Conservation (phyloP, 2,888 invertebrate genomes). For the Drosophila nigricruria region DNA sequence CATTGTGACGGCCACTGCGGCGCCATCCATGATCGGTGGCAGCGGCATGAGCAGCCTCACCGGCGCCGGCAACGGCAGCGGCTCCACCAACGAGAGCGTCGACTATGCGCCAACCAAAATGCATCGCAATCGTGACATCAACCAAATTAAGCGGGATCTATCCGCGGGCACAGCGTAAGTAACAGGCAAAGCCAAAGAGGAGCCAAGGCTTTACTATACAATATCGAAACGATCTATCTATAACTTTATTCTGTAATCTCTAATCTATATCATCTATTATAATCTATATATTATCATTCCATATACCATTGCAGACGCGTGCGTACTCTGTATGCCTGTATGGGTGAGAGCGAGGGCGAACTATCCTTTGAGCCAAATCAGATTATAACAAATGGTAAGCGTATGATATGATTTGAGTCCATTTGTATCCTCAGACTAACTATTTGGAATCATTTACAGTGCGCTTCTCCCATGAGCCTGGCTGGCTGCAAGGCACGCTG, state of each 20-base stretch:
- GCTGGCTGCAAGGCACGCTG: constrained; percentile 98
- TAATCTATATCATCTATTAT: not conserved
- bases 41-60: constrained; percentile 65
- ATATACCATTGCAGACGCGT: constrained; percentile 88
- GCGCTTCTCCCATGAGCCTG: constrained; percentile 96
- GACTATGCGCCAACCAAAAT: constrained; percentile 86
- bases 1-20: constrained; percentile 80
- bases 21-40: constrained; percentile 78
- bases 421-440: too few relatives aligned
- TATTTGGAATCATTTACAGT: constrained; percentile 87
- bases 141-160: constrained; percentile 84
- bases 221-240: not conserved
- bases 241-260: not conserved
- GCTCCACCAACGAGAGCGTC: constrained; percentile 62
- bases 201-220: not conserved
- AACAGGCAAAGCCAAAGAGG: not conserved
- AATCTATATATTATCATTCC: not conserved
- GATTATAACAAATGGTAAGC: constrained; percentile 96
- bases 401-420: not conserved
- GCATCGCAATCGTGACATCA: constrained; percentile 86
- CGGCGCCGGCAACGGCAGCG: constrained; percentile 64
- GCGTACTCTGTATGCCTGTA: constrained; percentile 97
- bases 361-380: constrained; percentile 99
- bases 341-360: constrained; percentile 98
- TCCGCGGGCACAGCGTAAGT: constrained; percentile 85